These are phyloP conservation scores for Rhynchonema sp. DNA, from an alignment of 2,888 invertebrate species.

Conservation along the genomic window DNA sequence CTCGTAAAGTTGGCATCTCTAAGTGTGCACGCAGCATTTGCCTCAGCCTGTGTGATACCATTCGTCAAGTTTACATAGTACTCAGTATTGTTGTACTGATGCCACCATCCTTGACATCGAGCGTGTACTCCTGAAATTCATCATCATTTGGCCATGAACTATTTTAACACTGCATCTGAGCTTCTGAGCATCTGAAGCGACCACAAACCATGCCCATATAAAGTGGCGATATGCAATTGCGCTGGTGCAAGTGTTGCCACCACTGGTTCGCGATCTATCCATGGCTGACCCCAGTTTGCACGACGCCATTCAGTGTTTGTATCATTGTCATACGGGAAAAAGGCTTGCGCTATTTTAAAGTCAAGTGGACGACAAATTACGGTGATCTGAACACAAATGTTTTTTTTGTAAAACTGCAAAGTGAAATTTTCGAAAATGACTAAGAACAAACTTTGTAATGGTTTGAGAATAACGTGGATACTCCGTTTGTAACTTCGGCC, in stretches of 20 bases:
- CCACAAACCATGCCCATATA: background rate
- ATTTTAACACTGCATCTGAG: too few species aligned
- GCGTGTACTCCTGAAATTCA: background rate
- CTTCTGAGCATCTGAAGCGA: background rate
- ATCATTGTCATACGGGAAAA: background rate
- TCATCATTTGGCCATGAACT: too few species aligned
- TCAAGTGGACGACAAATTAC: background rate
- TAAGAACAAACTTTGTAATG: background rate
- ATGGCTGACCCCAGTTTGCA: background rate
- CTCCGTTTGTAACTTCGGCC: background rate
- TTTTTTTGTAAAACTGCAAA: background rate
- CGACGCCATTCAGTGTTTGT: background rate
- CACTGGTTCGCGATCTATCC: background rate
- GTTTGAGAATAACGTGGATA: background rate
- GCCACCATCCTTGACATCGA: background rate
- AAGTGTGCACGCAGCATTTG: background rate
- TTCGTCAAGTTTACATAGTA: background rate
- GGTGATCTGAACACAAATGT: background rate
- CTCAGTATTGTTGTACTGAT: background rate
- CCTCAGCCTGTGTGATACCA: background rate
- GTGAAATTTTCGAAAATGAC: background rate
- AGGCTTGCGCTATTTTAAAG: background rate
- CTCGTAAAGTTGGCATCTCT: background rate
- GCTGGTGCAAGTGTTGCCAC: background rate
- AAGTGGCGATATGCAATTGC: background rate